These are phyloP conservation scores for Steinernema khuongi DNA, from an alignment of 1,140 invertebrate genomes.

Conservation along the genomic window DNA sequence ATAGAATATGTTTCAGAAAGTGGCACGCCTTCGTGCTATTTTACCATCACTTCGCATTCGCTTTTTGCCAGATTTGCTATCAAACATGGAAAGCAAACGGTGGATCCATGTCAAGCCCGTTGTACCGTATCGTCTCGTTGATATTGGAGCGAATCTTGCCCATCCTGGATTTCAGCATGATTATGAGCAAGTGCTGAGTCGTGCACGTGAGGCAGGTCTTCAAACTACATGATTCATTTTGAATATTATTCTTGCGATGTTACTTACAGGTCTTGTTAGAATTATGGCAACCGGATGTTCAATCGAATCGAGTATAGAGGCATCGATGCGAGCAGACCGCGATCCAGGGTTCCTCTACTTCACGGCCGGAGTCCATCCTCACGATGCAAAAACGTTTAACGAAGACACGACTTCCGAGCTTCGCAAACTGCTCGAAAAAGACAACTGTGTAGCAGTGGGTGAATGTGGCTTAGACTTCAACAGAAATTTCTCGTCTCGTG, in stretches of 20 bases:
- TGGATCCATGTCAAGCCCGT: too few species aligned
- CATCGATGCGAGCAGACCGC: constrained; percentile 60
- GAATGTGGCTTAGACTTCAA: constrained; percentile 90
- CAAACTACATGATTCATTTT: constrained; percentile 10
- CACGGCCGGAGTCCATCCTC: constrained; percentile 86
- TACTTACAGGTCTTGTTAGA: constrained; percentile 36
- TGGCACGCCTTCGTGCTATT: too few species aligned
- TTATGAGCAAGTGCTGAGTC: constrained; percentile 81
- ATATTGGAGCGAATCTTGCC: constrained; percentile 86
- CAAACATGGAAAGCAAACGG: too few species aligned
- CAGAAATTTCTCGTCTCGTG: constrained; percentile 82
- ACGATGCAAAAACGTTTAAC: constrained; percentile 86
- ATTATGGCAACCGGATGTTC: constrained; percentile 39
- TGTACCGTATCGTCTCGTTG: constrained; percentile 67
- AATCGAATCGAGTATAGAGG: constrained; percentile 39
- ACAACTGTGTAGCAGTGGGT: constrained; percentile 84
- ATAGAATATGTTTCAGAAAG: too few species aligned
- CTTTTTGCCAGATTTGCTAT: too few species aligned
- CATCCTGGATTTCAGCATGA: constrained; percentile 88
- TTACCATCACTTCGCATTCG: too few species aligned
- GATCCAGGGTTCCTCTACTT: constrained; percentile 83
- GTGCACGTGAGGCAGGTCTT: constrained; percentile 85
- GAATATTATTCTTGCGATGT: not conserved
- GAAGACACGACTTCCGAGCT: constrained; percentile 64
- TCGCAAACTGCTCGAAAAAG: constrained; percentile 69